phyloP scores from a whole-genome alignment of 1,140 invertebrate species.

The Drosophila fuyamai region DNA sequence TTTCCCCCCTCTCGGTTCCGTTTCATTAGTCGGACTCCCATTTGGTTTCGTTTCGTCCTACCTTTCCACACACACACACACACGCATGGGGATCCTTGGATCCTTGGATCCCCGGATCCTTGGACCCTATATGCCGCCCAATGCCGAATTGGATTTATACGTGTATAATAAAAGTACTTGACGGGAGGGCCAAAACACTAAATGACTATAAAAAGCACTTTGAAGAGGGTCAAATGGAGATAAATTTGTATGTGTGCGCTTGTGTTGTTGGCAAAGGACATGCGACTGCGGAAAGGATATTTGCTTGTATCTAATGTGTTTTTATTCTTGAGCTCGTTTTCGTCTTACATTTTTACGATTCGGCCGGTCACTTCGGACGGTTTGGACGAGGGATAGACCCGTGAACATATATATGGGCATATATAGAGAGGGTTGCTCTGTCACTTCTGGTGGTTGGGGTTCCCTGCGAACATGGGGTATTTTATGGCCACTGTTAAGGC shows the following conservation, averaged over 20 bases:
- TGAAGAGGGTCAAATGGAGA: slow-evolving; percentile 85
- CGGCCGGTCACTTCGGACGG: slow-evolving; percentile 65
- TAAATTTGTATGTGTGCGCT: slow-evolving; percentile 72
- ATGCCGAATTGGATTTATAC: slow-evolving; percentile 84
- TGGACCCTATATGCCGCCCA: slow-evolving; percentile 53
- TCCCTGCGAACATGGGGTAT: slow-evolving; percentile 43
- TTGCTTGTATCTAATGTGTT: slow-evolving; percentile 83
- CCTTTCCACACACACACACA: slow-evolving; percentile 41
- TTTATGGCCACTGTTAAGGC: slow-evolving; percentile 74
- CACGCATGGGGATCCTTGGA: background rate
- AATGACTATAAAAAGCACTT: slow-evolving; percentile 85
- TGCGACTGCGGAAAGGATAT: slow-evolving; percentile 73
- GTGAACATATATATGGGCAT: slow-evolving; percentile 1
- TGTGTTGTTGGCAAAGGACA: slow-evolving; percentile 51
- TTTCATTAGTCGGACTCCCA: slow-evolving; percentile 78
- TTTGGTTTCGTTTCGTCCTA: slow-evolving; percentile 35
- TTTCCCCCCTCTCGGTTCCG: slow-evolving; percentile 58
- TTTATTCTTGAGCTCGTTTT: slow-evolving; percentile 82
- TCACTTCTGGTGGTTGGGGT: slow-evolving; percentile 43
- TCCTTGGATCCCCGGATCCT: slow-evolving; percentile 15
- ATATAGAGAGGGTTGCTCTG: slow-evolving; percentile 56
- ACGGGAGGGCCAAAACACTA: slow-evolving; percentile 83
- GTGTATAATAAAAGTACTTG: slow-evolving; percentile 84
- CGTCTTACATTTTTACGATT: slow-evolving; percentile 82
- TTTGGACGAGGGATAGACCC: slow-evolving; percentile 65